A percentile compares a stretch with the other conserved stretches of the same genome.
Conservation (phyloP, 1,140 invertebrate genomes). For the Eupristina koningsbergeri region DNA sequence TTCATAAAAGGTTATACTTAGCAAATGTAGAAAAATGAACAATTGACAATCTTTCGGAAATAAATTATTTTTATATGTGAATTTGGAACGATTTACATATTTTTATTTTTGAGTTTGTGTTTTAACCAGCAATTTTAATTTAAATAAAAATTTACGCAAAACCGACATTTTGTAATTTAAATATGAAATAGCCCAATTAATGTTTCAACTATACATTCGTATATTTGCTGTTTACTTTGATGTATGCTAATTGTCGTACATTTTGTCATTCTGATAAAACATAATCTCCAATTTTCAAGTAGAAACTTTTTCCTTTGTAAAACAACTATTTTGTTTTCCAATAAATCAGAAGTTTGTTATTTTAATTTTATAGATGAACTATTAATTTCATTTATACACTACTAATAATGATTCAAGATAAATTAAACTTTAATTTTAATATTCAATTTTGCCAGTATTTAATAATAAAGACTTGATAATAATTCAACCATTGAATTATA, state of each 20-base stretch:
- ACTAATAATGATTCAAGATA: no score
- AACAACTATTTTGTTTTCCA: background rate
- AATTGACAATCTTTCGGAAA: constrained; percentile 30
- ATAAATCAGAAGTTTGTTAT: background rate
- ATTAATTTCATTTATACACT: no score
- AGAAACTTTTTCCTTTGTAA: background rate
- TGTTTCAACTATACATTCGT: background rate
- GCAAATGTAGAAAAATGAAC: background rate
- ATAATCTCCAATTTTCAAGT: background rate
- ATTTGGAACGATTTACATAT: background rate
- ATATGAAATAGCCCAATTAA: constrained; percentile 21
- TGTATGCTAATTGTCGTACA: background rate
- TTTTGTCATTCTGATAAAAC: constrained; percentile 19
- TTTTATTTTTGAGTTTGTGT: constrained; percentile 15
- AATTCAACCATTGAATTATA: no score
- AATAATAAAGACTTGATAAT: no score
- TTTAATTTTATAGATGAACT: no score
- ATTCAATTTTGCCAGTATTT: no score
- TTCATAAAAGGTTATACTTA: background rate
- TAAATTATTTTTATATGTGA: constrained; percentile 4
- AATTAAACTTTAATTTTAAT: no score
- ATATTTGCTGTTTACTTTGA: constrained; percentile 20
- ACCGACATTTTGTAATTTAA: constrained; percentile 17
- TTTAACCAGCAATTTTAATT: constrained; percentile 37
- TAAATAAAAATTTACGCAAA: background rate